Conservation (phyloP, 2,888 invertebrate species). For the Tanytarsus gracilentus region DNA sequence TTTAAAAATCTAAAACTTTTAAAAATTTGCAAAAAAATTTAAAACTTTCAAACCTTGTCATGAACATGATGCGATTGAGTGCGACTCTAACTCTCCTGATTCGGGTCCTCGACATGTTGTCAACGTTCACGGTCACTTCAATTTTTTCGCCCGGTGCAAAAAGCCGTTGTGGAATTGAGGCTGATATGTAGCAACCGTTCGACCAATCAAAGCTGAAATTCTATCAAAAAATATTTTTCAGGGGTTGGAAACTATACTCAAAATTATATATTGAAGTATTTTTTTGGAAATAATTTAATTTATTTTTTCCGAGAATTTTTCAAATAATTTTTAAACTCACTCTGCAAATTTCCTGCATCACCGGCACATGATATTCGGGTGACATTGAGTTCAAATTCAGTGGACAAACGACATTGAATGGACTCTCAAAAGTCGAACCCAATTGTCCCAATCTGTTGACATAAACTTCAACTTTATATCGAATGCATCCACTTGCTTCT, state of each 20-base stretch:
- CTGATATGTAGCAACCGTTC: neutral
- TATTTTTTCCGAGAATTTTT: no score
- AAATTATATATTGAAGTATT: no score
- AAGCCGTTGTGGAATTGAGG: neutral
- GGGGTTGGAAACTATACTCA: no score
- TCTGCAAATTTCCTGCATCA: neutral
- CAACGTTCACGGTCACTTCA: neutral
- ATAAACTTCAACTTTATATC: conserved; percentile 1
- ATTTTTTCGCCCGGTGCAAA: neutral
- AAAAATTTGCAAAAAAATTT: no score
- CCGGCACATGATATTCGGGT: neutral
- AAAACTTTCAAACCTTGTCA: no score
- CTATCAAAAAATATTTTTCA: no score
- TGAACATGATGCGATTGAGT: neutral
- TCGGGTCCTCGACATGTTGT: neutral
- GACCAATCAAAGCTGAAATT: neutral
- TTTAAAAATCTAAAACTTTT: no score
- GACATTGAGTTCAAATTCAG: neutral
- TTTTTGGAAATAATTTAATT: no score
- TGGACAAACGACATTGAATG: neutral
- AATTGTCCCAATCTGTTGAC: neutral
- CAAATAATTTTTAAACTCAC: no score
- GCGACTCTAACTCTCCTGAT: neutral
- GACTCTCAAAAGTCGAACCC: neutral
- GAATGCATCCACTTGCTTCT: neutral